phyloP scores from a whole-genome alignment of 1,140 invertebrate species.

The Drosophila carrolli region DNA sequence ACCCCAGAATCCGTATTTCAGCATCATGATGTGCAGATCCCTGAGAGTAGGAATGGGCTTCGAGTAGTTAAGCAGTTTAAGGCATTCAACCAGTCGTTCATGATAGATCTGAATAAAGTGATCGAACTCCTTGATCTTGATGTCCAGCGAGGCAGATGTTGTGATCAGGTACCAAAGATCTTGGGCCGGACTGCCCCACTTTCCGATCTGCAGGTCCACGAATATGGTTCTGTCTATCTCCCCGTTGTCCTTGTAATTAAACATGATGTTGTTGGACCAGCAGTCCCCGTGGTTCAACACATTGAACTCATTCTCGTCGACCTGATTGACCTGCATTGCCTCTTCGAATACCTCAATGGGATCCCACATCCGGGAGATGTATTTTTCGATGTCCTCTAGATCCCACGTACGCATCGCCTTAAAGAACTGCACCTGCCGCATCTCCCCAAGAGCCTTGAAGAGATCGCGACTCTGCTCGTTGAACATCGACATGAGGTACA shows the following conservation, averaged over 20 bases:
- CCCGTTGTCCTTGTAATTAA: constrained; percentile 72
- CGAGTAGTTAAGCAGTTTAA: constrained; percentile 56
- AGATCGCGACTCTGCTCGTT: constrained; percentile 37
- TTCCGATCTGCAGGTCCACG: constrained; percentile 66
- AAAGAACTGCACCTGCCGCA: constrained; percentile 17
- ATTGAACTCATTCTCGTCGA: constrained; percentile 85
- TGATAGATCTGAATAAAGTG: constrained; percentile 72
- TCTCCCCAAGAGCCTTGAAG: constrained; percentile 39
- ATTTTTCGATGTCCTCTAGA: constrained; percentile 52
- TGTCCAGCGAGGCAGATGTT: constrained; percentile 55
- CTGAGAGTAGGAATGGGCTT: constrained; percentile 57
- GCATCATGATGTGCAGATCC: constrained; percentile 58
- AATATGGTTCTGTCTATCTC: constrained; percentile 71
- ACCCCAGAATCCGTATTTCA: constrained; percentile 67
- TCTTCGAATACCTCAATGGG: constrained; percentile 25
- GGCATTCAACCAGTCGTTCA: constrained; percentile 48
- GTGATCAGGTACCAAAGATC: constrained; percentile 69
- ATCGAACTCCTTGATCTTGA: constrained; percentile 68
- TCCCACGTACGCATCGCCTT: constrained; percentile 57
- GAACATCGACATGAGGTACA: constrained; percentile 43
- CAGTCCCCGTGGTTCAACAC: constrained; percentile 88
- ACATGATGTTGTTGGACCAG: constrained; percentile 84
- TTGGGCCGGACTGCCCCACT: constrained; percentile 67
- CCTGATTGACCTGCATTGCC: constrained; percentile 26
- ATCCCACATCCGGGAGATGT: constrained; percentile 16